Conservation (phyloP, 2,888 invertebrate species). For the Ormia ochracea region DNA sequence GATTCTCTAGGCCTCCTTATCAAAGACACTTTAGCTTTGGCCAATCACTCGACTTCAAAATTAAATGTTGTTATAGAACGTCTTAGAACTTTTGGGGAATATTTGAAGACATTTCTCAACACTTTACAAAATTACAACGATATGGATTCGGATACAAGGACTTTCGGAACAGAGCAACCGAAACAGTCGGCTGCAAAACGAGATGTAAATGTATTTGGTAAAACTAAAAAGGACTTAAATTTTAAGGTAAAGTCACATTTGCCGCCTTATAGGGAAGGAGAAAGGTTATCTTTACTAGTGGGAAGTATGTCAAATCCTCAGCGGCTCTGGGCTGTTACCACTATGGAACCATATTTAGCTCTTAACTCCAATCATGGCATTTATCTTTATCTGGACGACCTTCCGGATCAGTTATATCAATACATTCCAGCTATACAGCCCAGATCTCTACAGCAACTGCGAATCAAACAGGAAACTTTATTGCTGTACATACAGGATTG, state of each 20-base stretch:
- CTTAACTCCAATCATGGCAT: conserved; percentile 71
- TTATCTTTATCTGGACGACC: conserved; percentile 77
- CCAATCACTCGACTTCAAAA: conserved; percentile 61
- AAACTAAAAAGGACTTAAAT: not conserved
- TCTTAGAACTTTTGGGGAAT: conserved; percentile 66
- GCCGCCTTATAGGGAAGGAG: conserved; percentile 54
- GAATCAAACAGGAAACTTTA: conserved; percentile 78
- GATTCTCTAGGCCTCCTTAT: conserved; percentile 64
- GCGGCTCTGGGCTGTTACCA: conserved; percentile 74
- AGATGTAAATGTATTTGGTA: not conserved
- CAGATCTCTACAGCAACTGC: conserved; percentile 74
- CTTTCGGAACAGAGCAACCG: not conserved
- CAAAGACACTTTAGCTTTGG: conserved; percentile 67
- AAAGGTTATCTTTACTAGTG: conserved; percentile 60
- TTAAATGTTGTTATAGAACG: conserved; percentile 67
- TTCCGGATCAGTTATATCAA: conserved; percentile 77
- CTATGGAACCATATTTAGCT: conserved; percentile 5
- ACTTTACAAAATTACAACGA: not conserved
- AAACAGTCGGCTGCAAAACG: not conserved
- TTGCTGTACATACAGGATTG: conserved; percentile 77
- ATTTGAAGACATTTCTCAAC: conserved; percentile 45
- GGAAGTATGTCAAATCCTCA: conserved; percentile 61
- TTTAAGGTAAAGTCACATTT: conserved; percentile 19
- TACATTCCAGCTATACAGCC: conserved; percentile 78
- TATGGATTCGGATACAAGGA: not conserved